Evolutionary conservation across 2,888 invertebrate genomes (phyloP), one percentile per base, ranked within the genome.

Genomic region (Vannuccia rotundouncinata): DNA sequence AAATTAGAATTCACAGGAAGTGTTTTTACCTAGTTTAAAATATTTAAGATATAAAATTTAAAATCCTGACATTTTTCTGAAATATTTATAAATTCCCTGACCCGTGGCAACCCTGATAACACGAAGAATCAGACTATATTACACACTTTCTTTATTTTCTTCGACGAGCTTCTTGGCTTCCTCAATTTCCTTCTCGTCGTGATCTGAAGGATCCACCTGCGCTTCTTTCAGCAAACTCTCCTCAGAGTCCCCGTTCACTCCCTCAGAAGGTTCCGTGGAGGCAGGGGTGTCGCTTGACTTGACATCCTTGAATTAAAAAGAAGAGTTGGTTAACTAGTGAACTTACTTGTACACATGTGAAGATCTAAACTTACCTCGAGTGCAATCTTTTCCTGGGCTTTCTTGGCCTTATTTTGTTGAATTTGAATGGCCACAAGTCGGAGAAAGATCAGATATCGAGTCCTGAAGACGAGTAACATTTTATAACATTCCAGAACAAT

Each of bases 401-500:
- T 91, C 86, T 92, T 91, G 83, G 92, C 87, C 86, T 93, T 93
- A 78, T 95, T 89, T 87, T 94, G 93, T 87, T 98, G 96, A 83
- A 98, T 91, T 89, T 96, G 95, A 88, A 93, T 93, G 0, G 97
- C 97, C 17, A 97, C 97, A 87, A 94, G 93, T 84, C 95, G 94
- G 82, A 98, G 95, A 87, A 98, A 98, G 90, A 94, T 93, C 89
- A 98, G 93, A 88, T 98, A 97, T 83, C 88, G 85, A 59, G 87
- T 85, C 82, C 89, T 89, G 84, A 1, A 81, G 25, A 25, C 1
- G 28, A 74, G 82, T 77, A 25, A 80, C 17, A 2, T n/a, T 5
- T n/a, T 22, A 66, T 22, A 13, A 66, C 10, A 66, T 22, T 22
- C n/a, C 66, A 66, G 66, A 22, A 66, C 22, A 66, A 66, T 66